Base-by-base conservation (phyloP, 2,888 invertebrate genomes). In the Gisinianus flammeolus region DNA sequence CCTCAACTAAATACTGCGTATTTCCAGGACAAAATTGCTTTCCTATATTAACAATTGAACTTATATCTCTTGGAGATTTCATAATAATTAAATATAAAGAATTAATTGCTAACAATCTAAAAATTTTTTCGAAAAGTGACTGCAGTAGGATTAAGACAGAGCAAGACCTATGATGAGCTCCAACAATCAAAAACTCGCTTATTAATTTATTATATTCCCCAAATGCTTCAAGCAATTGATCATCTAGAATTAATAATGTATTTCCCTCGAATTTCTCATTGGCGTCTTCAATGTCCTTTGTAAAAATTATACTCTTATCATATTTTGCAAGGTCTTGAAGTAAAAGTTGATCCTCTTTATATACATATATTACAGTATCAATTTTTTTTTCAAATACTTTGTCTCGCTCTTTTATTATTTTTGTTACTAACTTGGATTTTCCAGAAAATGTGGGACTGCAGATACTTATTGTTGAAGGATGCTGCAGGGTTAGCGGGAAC, bases 1-100 rank as follows among this genome's bases (percentile, higher is more conserved):
- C 33, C 10, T 31, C 31, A 19, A 33, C 12, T 19, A 67, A 31
- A 31, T 33, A n/a, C 1, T 67, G 22, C 0, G n/a, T 16, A 4
- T 67, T 33, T 12, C n/a, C 22, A 2, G 67, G 67, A 6, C 67
- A 67, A 67, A 33, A 67, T 31, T 67, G 67, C n/a, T 33, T 10
- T 10, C n/a, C n/a, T 19, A 67, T 22, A 12, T 8, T 30, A 31
- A 16, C 5, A n/a, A 31, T 67, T 19, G 30, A 30, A 30, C 67
- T 31, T 1, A n/a, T 8, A 28, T 67, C 67, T 5, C 67, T 0
- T 0, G 16, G 16, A 0, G 3, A 0, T 10, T 67, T 33, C 16
- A 33, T 22, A 2, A 67, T 19, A 10, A 33, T 33, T 2, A 67
- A 67, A 67, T 67, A 67, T 19, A 31, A n/a, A 0, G 31, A 31